Conservation (phyloP, 2,797 vertebrate genomes). For the Pachyuromys duprasi region DNA sequence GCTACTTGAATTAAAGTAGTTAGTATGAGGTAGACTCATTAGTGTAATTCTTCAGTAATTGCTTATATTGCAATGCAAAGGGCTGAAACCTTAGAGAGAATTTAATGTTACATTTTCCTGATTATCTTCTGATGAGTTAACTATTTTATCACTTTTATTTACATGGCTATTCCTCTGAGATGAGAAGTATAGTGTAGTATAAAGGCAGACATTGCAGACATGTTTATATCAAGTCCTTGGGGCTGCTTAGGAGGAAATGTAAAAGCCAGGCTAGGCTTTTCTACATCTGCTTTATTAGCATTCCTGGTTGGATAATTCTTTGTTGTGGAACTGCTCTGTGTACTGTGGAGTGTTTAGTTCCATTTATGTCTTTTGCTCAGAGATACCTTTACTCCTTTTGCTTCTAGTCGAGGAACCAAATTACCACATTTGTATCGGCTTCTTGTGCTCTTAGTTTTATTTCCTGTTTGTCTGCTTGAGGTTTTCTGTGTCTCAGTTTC, state of each 20-base stretch:
- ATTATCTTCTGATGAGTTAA: background rate
- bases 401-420: background rate
- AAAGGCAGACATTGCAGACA: background rate
- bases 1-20: background rate
- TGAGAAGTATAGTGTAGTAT: background rate
- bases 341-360: background rate
- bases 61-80: background rate
- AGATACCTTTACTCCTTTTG: background rate
- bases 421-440: background rate
- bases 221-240: background rate
- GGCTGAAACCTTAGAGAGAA: background rate
- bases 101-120: conserved; percentile 8
- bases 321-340: background rate
- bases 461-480: background rate
- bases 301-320: background rate
- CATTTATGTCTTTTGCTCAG: background rate
- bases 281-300: background rate
- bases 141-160: background rate
- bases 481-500: background rate
- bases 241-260: background rate
- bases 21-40: background rate
- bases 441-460: background rate
- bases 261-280: background rate
- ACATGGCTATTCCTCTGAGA: background rate
- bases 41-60: background rate